Base-by-base conservation (phyloP, 2,888 invertebrate genomes). In the Onthophagus sagittarius region DNA sequence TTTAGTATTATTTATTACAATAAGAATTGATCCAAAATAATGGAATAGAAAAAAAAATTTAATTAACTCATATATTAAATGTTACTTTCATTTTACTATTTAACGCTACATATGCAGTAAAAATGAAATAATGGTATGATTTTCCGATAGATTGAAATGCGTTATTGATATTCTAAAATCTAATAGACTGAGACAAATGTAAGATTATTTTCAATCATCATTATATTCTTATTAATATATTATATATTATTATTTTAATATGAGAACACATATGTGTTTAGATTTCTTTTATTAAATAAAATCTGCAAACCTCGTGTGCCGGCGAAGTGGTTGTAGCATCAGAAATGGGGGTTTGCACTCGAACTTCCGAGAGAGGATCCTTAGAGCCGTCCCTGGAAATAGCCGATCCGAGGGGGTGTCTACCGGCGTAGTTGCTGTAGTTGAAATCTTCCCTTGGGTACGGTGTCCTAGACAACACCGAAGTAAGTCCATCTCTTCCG, bases 321-420 rank as follows among this genome's bases (percentile, higher is more conserved):
- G 75, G 71, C 9, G 74, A 73, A 62, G 70, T 70, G 62, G 65
- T 74, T 15, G 71, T 72, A 23, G 71, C 74, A 65, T 78, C 77
- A 63, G 76, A 76, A 71, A 77, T 70, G 15, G 83, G 81, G 0
- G 83, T 84, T 71, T 85, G 83, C 7, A 85, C 80, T 33, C 82
- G 80, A 33, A 85, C 84, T 77, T 85, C 85, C 31, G 84, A 83
- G 76, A 85, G 77, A n/a, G 80, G 82, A 75, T 84, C 83, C 72
- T 81, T 81, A 67, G 85, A 84, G 9, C 83, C 83, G 75, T 84
- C 84, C 14, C 84, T 78, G 15, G 84, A 84, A 23, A 84, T 71
- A 15, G 75, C 72, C 23, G 75, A 75, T 33, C 75, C 75, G 33
- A 75, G 72, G 9, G 75, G 75, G 70, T 75, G 75, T 69, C 71